A percentile compares a stretch with the other conserved stretches of the same genome.
These are phyloP conservation scores for Rhinopomastus cyanomelas DNA, from an alignment of 2,113 vertebrate species.

Conservation along the genomic window DNA sequence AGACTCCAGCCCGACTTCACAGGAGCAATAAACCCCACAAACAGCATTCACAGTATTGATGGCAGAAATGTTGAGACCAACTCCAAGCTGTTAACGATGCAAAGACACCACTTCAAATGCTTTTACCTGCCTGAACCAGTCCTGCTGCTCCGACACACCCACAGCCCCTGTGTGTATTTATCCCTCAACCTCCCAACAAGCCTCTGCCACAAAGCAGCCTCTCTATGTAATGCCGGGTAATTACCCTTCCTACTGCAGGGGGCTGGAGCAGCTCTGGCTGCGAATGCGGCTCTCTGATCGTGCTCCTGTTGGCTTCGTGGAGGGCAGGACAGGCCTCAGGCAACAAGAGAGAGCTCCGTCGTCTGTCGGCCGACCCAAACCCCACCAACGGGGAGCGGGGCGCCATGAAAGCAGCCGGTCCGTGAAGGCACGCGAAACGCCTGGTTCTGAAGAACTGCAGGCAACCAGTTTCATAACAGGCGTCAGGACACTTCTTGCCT, in stretches of 20 bases:
- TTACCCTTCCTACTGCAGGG: slow-evolving; percentile 73
- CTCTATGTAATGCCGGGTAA: slow-evolving; percentile 75
- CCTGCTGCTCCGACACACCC: slow-evolving; percentile 69
- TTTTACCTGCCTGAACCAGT: slow-evolving; percentile 66
- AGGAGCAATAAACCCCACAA: slow-evolving; percentile 25
- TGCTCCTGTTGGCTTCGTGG: slow-evolving; percentile 41
- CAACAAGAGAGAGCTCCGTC: neutral
- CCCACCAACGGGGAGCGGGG: neutral
- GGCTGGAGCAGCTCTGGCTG: slow-evolving; percentile 73
- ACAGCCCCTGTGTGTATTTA: slow-evolving; percentile 69
- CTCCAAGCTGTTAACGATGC: slow-evolving; percentile 13
- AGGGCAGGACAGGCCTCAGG: neutral
- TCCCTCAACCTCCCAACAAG: slow-evolving; percentile 63
- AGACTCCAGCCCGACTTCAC: neutral
- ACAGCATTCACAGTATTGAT: slow-evolving; percentile 33
- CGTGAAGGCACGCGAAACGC: slow-evolving; percentile 29
- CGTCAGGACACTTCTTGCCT: slow-evolving; percentile 7
- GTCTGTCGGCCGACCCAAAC: slow-evolving; percentile 5
- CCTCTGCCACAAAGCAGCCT: slow-evolving; percentile 74
- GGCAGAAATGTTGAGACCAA: slow-evolving; percentile 41
- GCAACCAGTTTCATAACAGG: neutral
- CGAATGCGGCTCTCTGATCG: slow-evolving; percentile 70
- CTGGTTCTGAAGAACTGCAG: slow-evolving; percentile 14
- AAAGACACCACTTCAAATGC: slow-evolving; percentile 54
- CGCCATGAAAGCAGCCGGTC: slow-evolving; percentile 48